These are phyloP conservation scores for Gadopsis bispinosus DNA, from an alignment of 2,797 vertebrate species.

Conservation along the genomic window DNA sequence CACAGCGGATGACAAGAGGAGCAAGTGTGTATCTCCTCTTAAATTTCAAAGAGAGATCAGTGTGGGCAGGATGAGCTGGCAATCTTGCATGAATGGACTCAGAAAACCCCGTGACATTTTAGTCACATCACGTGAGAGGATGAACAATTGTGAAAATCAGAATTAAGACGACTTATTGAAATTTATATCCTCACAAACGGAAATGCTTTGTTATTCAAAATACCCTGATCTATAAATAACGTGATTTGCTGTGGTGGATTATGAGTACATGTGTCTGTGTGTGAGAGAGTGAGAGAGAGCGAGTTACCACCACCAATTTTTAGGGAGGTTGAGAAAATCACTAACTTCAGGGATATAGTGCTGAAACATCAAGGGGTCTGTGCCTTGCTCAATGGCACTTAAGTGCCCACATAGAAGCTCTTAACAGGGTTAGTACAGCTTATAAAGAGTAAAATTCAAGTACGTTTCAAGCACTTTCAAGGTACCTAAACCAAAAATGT, in stretches of 20 bases:
- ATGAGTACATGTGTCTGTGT: constrained; percentile 39
- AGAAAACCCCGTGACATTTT: constrained; percentile 23
- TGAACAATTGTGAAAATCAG: constrained; percentile 33
- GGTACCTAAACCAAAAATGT: too few relatives aligned
- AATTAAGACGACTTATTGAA: constrained; percentile 27
- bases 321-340: constrained; percentile 22
- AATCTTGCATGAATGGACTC: constrained; percentile 35
- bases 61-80: constrained; percentile 33
- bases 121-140: constrained; percentile 54
- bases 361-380: not conserved
- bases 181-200: constrained; percentile 38
- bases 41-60: constrained; percentile 67
- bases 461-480: too few relatives aligned
- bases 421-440: not conserved
- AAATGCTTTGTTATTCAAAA: constrained; percentile 39
- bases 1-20: constrained; percentile 57
- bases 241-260: constrained; percentile 51
- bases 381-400: not conserved
- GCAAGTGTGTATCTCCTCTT: constrained; percentile 68
- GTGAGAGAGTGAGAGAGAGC: not conserved
- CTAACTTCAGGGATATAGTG: not conserved
- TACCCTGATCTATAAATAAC: constrained; percentile 55
- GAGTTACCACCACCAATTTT: constrained; percentile 1
- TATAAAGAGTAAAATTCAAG: too few relatives aligned
- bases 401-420: not conserved